phyloP scores from a whole-genome alignment of 2,888 invertebrate species.

The Dastarcus helophoroides region DNA sequence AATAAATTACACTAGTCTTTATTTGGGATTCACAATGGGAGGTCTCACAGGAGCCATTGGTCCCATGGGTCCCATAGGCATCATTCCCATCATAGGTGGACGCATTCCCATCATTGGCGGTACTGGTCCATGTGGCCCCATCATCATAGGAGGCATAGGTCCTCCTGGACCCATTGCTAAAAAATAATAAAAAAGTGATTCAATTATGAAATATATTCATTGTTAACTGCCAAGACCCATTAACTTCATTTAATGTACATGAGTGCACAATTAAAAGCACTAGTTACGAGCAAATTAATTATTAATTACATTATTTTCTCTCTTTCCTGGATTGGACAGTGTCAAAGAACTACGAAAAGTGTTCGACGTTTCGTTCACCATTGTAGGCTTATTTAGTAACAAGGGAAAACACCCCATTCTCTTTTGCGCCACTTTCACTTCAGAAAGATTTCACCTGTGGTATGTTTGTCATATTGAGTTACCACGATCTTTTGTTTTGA shows the following conservation, averaged over 20 bases:
- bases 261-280: neutral
- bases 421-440: no score
- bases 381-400: no score
- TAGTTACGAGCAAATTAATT: neutral
- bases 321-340: no score
- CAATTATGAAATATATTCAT: neutral
- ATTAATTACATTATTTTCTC: neutral
- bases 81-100: constrained; percentile 70
- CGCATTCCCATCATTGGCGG: constrained; percentile 73
- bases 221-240: no score
- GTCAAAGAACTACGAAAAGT: no score
- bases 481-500: no score
- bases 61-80: constrained; percentile 60
- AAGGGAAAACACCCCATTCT: no score
- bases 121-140: constrained; percentile 63
- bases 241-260: no score
- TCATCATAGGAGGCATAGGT: constrained; percentile 47
- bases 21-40: constrained; percentile 59
- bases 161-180: constrained; percentile 38
- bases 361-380: no score
- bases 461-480: no score
- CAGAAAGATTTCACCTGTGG: no score
- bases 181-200: constrained; percentile 12
- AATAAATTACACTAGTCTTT: no score
- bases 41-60: constrained; percentile 64